phyloP scores from a whole-genome alignment of 1,140 invertebrate genomes.

The Drosophila arawakana region DNA sequence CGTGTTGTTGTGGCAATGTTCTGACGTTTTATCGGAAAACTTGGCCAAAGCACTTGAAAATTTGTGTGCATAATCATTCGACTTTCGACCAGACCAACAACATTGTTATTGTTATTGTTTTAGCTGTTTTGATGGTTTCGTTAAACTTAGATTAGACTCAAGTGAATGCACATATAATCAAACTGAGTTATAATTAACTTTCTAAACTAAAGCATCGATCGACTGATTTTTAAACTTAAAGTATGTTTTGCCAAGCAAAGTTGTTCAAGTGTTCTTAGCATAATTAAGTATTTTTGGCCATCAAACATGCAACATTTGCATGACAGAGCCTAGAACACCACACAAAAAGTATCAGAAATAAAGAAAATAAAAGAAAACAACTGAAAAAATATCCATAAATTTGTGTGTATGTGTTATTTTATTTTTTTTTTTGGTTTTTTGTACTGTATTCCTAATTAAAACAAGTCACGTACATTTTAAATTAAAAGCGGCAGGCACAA shows the following conservation, averaged over 20 bases:
- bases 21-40: conserved; percentile 51
- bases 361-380: not conserved
- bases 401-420: not conserved
- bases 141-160: conserved; percentile 12
- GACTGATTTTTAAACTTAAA: not conserved
- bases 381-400: conserved; percentile 35
- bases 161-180: conserved; percentile 3
- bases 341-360: not conserved
- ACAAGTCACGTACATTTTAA: conserved; percentile 59
- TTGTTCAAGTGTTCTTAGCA: conserved; percentile 3
- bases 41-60: conserved; percentile 44
- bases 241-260: not conserved
- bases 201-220: not conserved
- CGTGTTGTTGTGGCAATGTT: conserved; percentile 56
- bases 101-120: conserved; percentile 7
- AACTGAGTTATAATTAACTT: conserved; percentile 9
- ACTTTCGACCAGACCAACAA: conserved; percentile 7
- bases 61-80: conserved; percentile 32
- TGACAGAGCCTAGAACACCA: not conserved
- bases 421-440: conserved; percentile 1
- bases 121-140: conserved; percentile 6
- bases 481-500: conserved; percentile 44
- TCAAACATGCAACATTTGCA: conserved; percentile 35
- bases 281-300: conserved; percentile 13
- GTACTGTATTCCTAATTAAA: conserved; percentile 41